Base-by-base conservation (phyloP, 2,888 invertebrate genomes). In the Noctua fimbriata region DNA sequence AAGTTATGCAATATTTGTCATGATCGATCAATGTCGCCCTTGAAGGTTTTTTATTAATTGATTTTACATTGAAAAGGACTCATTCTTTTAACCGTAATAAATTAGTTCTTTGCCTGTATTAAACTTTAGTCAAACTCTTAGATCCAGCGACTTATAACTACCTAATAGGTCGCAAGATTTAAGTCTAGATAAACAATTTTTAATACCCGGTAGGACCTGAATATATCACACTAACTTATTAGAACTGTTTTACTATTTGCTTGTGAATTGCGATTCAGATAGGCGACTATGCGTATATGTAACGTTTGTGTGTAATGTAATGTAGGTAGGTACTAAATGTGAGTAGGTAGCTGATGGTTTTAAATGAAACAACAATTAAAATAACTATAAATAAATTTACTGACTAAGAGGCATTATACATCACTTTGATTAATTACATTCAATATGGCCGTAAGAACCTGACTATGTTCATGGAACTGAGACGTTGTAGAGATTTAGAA, bases 401-500 rank as follows among this genome's bases (percentile, higher is more conserved):
- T 90, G 85, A 90, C 90, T 90, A 87, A 78, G 70, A 84, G 73
- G 74, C 72, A 80, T 73, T 72, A 70, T 24, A 86, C 67, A 88
- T 81, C 67, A 84, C 69, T 83, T 79, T 86, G 73, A 76, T 85
- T 85, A 86, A 65, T 44, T 67, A 67, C 84, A 86, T 70, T 81
- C 82, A 79, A 87, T 89, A 89, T 89, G 89, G 90, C 90, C 83
- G 78, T 85, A 69, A 79, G 69, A 81, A 85, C 78, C 81, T 90
- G 86, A 90, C 88, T 89, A 84, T 76, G 70, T 88, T 78, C 60
- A 32, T 77, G 24, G 69, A 82, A 81, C 80, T 81, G 36, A 77
- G 18, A 73, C 28, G 47, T 36, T 49, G 12, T 24, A 71, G 32
- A 21, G n/a, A 44, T 89, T 52, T 93, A 92, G 14, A 94, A 94